phyloP scores from a whole-genome alignment of 2,113 vertebrate species.

The Nothobranchius kuhntae region DNA sequence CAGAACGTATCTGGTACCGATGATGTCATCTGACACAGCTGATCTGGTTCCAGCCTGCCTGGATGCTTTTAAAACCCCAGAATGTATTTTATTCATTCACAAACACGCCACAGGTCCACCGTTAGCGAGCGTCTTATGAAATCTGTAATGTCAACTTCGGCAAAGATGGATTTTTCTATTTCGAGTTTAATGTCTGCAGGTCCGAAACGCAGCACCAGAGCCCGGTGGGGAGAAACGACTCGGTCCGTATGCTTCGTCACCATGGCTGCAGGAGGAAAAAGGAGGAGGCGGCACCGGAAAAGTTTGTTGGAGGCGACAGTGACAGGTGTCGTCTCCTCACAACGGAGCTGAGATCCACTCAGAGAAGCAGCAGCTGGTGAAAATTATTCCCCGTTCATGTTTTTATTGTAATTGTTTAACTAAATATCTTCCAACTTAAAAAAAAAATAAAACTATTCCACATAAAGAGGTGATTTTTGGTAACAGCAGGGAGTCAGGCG shows the following conservation, averaged over 20 bases:
- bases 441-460: constrained; percentile 25
- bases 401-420: background rate
- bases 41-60: constrained; percentile 2
- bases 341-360: background rate
- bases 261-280: background rate
- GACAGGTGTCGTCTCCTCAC: constrained; percentile 22
- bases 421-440: too few species aligned
- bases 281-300: background rate
- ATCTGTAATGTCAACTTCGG: too few species aligned
- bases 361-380: background rate
- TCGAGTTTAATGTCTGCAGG: background rate
- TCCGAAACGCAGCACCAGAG: background rate
- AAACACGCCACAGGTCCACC: background rate
- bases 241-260: background rate
- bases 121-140: too few species aligned
- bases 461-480: constrained; percentile 28
- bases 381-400: background rate
- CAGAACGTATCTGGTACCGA: constrained; percentile 39
- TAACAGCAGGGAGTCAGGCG: constrained; percentile 43
- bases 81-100: constrained; percentile 1
- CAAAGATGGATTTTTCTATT: too few species aligned
- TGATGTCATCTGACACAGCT: constrained; percentile 49
- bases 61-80: constrained; percentile 5
- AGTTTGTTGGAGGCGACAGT: constrained; percentile 8
- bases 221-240: background rate